Evolutionary conservation across 2,797 vertebrate species (phyloP), one percentile per base, ranked within the genome.

Genomic region (Odontamblyopus lacepedii): DNA sequence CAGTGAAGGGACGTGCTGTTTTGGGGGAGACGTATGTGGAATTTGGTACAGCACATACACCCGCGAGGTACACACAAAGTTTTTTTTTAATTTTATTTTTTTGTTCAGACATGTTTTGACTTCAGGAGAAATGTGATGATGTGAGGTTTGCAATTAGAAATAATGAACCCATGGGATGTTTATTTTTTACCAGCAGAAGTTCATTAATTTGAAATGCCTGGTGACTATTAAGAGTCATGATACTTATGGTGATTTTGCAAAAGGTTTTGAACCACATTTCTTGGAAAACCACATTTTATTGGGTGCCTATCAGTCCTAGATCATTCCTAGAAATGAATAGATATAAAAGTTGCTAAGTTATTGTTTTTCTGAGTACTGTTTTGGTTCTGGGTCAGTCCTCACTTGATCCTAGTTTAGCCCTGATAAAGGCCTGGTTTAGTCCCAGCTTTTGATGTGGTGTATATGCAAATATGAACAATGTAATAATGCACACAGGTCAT

Each of bases 1-100:
- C 87, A 86, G 84, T 85, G 87, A 91, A 86, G 78, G 85, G 72
- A 80, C 84, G 86, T 80, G 79, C 79, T 82, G 83, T 80, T 86
- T 77, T 87, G 80, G 64, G 71, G 64, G 70, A 81, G 72, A 60
- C 70, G 76, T 83, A 77, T 82, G 86, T 87, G 83, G 72, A 85
- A 85, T 89, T 68, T 68, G 70, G 76, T 83, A 63, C 69, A 75
- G 87, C 69, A 81, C 84, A 84, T 83, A 87, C 62, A 74, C 73
- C 80, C 83, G 53, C 63, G 82, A 78, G 85, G 68, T 86, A 71
- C 50, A 23, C 35, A 76, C 71, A 78, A 72, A 70, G 72, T 65
- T 68, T 59, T 29, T 70, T 85, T 86, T 83, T 78, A 76, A 82
- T 86, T 82, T 72, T 71, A 23, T 55, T 50, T 78, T 88, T 77